Percentiles rank a stretch among this genome's conserved stretches.
phyloP scores from a whole-genome alignment of 2,797 vertebrate genomes.

The Chelmon rostratus region DNA sequence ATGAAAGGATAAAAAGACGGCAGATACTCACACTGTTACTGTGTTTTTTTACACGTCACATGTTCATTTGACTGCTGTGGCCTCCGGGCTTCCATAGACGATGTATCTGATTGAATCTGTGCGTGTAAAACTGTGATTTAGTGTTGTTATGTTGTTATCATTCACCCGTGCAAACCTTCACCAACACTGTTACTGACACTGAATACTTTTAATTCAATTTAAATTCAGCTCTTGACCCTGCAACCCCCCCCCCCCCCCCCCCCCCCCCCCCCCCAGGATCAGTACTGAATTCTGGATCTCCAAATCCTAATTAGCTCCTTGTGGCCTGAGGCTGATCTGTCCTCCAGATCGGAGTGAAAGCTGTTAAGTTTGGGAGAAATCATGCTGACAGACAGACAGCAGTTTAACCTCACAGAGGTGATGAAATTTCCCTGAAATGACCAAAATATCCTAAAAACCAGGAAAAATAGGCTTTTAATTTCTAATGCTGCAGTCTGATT shows the following conservation, averaged over 20 bases:
- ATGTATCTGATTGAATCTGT: no score
- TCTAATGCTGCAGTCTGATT: background rate
- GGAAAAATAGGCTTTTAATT: background rate
- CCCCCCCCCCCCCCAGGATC: background rate
- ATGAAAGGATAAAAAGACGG: no score
- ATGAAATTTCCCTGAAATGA: constrained; percentile 18
- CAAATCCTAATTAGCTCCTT: constrained; percentile 37
- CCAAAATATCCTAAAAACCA: constrained; percentile 12
- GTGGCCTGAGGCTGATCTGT: constrained; percentile 17
- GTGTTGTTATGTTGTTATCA: background rate
- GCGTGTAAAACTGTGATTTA: no score
- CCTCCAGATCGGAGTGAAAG: constrained; percentile 5
- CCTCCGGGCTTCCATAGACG: no score
- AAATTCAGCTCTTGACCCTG: constrained; percentile 23
- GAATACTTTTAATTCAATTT: constrained; percentile 24
- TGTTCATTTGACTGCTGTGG: no score
- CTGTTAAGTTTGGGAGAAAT: constrained; percentile 8
- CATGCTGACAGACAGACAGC: constrained; percentile 6
- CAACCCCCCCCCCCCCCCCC: constrained; percentile 1
- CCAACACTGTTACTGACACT: background rate
- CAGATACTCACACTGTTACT: no score
- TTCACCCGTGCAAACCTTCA: background rate
- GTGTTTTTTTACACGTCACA: no score
- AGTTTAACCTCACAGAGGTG: constrained; percentile 10
- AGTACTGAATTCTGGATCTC: constrained; percentile 19